These are phyloP conservation scores for Gastracanthus pulcherrimus DNA, from an alignment of 2,888 invertebrate species.

Conservation along the genomic window DNA sequence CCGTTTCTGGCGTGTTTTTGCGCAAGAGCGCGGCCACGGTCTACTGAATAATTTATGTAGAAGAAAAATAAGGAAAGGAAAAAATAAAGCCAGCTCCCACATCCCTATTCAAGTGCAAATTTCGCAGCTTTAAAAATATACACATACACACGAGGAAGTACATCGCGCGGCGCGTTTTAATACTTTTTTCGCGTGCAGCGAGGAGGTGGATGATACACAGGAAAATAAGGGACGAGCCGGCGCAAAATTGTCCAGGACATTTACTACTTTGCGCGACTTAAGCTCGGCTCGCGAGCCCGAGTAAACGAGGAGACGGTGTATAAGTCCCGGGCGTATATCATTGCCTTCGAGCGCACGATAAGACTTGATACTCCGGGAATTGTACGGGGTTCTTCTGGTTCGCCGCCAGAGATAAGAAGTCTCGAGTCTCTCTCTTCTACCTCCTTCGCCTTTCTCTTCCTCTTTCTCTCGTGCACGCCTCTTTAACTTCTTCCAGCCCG, in stretches of 20 bases:
- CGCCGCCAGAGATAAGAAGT: slow-evolving; percentile 57
- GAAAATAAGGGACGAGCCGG: too few relatives aligned
- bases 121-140: neutral
- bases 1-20: too few relatives aligned
- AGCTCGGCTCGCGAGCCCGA: slow-evolving; percentile 38
- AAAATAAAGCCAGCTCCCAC: too few relatives aligned
- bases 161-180: neutral
- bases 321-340: slow-evolving; percentile 38
- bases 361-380: slow-evolving; percentile 55
- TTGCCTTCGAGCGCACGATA: slow-evolving; percentile 48
- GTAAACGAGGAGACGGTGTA: slow-evolving; percentile 60
- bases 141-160: too few relatives aligned
- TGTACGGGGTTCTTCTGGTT: slow-evolving; percentile 54
- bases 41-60: too few relatives aligned
- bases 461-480: neutral
- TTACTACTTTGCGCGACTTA: too few relatives aligned
- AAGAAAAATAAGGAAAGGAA: too few relatives aligned
- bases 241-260: slow-evolving; percentile 35
- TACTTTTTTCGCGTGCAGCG: neutral
- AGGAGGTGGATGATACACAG: too few relatives aligned
- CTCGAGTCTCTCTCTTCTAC: neutral
- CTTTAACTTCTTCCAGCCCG: slow-evolving; percentile 35
- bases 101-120: slow-evolving; percentile 26
- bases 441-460: neutral
- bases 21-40: too few relatives aligned